Evolutionary conservation across 2,113 vertebrate genomes (phyloP), one percentile per base, ranked within the genome.

Genomic region (Dunckerocampus dactyliophorus): DNA sequence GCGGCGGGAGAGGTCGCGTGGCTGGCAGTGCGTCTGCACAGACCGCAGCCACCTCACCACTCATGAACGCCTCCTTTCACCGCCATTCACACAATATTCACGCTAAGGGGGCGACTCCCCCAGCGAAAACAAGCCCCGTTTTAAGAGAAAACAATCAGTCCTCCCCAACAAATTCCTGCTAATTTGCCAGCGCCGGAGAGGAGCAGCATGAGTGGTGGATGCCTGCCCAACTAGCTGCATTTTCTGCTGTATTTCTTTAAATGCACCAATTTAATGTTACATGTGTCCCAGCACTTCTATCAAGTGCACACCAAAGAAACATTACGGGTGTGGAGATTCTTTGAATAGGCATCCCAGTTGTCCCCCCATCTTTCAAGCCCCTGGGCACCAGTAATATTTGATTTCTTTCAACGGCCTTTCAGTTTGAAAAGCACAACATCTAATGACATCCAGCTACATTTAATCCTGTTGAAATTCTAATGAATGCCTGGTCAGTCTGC

Each of bases 41-140:
- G 74, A 78, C 84, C 82, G 24, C 86, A 85, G 80, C 79, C 79
- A 79, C 79, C 82, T 84, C 72, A 21, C 64, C 28, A 72, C 54
- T 75, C 46, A 87, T 88, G 81, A 89, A 89, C 85, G 79, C 79
- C 69, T 73, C 81, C 81, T 87, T 90, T 90, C 87, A 90, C 79
- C 73, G 56, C 70, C 49, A 43, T 61, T 78, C 66, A 65, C 81
- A 83, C 78, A 84, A 82, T 85, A 76, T 82, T 85, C 77, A 72
- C 53, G 77, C 64, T 11, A 51, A 75, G 47, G 62, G 67, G 79
- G 81, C 63, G 74, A 69, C 76, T 80, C 67, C 73, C 76, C 72
- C 65, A 77, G 79, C 39, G 43, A 85, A 88, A 89, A 89, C 84
- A 88, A 71, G 81, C 69, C 68, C 50, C 47, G 79, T 82, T 87